Evolutionary conservation across 1,140 invertebrate genomes (phyloP).

Genomic region (Rhynchophorus ferrugineus): DNA sequence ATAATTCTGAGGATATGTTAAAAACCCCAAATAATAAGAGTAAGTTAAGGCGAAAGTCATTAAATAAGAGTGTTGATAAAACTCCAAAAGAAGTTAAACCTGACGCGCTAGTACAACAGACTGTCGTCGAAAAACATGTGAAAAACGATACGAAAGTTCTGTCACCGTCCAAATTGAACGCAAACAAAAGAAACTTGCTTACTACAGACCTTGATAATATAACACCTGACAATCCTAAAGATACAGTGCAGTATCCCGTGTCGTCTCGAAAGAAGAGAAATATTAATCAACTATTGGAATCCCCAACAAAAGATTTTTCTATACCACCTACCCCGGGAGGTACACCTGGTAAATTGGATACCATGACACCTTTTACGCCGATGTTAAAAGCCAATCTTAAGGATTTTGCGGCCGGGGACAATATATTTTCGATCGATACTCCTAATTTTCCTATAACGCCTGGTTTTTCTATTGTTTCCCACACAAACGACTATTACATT

Average conservation of each 20-base stretch:
- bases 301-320: slow-evolving; percentile 30
- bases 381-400: slow-evolving; percentile 33
- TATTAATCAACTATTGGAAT: slow-evolving; percentile 26
- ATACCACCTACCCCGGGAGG: slow-evolving; percentile 28
- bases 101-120: not conserved
- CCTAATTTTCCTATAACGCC: slow-evolving; percentile 37
- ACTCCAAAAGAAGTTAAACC: not conserved
- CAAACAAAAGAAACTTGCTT: slow-evolving; percentile 25
- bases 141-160: slow-evolving; percentile 12
- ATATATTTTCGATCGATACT: slow-evolving; percentile 29
- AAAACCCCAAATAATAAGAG: slow-evolving; percentile 18
- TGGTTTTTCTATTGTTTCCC: slow-evolving; percentile 29
- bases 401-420: slow-evolving; percentile 21
- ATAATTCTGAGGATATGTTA: slow-evolving; percentile 18
- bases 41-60: not conserved
- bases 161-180: slow-evolving; percentile 29
- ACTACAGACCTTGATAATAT: slow-evolving; percentile 10
- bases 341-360: slow-evolving; percentile 1
- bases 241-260: not conserved
- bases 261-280: slow-evolving; percentile 13
- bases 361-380: slow-evolving; percentile 33
- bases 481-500: slow-evolving; percentile 35
- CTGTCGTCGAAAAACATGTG: not conserved
- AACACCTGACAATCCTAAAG: slow-evolving; percentile 13
- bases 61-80: not conserved